Evolutionary conservation across 2,888 invertebrate genomes (phyloP).

Genomic region (Philereme vetulata): DNA sequence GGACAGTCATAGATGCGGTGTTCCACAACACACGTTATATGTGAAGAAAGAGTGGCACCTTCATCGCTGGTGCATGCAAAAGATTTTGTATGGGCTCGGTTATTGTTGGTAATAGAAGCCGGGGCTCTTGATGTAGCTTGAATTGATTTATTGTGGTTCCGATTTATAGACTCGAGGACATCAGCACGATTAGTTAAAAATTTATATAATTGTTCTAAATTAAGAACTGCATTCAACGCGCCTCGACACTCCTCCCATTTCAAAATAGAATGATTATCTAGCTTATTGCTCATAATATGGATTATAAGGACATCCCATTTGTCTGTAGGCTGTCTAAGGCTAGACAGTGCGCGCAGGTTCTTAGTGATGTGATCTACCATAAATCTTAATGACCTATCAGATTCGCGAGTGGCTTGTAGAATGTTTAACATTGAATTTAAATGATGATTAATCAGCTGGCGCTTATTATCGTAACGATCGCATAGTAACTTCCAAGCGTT

Average conservation of each 20-base stretch:
- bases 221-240: constrained; percentile 23
- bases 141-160: too few relatives aligned
- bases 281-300: constrained; percentile 33
- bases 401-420: constrained; percentile 25
- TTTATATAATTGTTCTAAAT: constrained; percentile 36
- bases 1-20: too few relatives aligned
- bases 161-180: constrained; percentile 35
- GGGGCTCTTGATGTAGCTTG: too few relatives aligned
- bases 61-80: too few relatives aligned
- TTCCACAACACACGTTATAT: too few relatives aligned
- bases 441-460: constrained; percentile 33
- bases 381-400: constrained; percentile 33
- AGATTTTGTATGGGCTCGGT: too few relatives aligned
- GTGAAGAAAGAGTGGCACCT: too few relatives aligned
- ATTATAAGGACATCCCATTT: constrained; percentile 38
- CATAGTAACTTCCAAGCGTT: constrained; percentile 40
- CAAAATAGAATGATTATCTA: constrained; percentile 31
- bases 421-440: constrained; percentile 33
- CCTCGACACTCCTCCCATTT: constrained; percentile 42
- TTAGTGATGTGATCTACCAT: constrained; percentile 40
- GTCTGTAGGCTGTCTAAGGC: constrained; percentile 37
- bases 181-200: constrained; percentile 39
- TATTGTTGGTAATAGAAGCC: too few relatives aligned
- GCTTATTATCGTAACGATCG: constrained; percentile 4
- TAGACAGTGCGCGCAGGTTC: constrained; percentile 38